Evolutionary conservation across 2,113 vertebrate genomes (phyloP), one percentile per base, ranked within the genome.

Genomic region (Toxotes jaculatrix): DNA sequence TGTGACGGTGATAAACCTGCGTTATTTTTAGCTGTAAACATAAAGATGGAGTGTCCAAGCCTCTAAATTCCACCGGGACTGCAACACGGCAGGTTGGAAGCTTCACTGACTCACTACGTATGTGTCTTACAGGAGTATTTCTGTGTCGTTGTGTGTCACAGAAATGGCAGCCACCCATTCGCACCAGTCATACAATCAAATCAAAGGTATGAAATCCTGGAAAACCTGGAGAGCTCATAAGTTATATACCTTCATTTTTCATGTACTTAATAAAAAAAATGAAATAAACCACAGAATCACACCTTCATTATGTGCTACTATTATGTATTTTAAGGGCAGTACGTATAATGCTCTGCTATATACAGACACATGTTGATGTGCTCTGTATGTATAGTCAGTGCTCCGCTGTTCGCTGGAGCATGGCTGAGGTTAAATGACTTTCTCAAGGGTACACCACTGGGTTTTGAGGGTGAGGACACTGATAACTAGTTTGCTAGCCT

Each of bases 21-120:
- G 8, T 75, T 88, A 92, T 91, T 90, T 91, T 88, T 90, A 93
- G 84, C 69, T 56, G 23, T 82, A 87, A 87, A 87, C 84, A 87
- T 85, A 81, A 89, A 84, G 45, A 88, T 77, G 62, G 57, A 68
- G 55, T 77, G 62, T 56, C 73, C 61, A 23, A 79, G 64, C 75
- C 84, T 76, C 53, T n/a, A 27, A 73, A 73, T 31, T 87, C 74
- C 36, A 70, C 27, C 31, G 19, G 45, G 64, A 69, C 53, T 69
- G 17, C 61, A 66, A 78, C 32, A 78, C 19, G 23, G 79, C 45
- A 59, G 63, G 55, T 23, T 78, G 56, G 34, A 66, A 61, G 63
- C 75, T 59, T 77, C 42, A 34, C 63, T 79, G 45, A 77, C 38
- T 27, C 34, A 64, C 62, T 31, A 19, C 60, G 64, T 55, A 61